Evolutionary conservation across 2,888 invertebrate genomes (phyloP).

Genomic region (Scaptomyza flava): DNA sequence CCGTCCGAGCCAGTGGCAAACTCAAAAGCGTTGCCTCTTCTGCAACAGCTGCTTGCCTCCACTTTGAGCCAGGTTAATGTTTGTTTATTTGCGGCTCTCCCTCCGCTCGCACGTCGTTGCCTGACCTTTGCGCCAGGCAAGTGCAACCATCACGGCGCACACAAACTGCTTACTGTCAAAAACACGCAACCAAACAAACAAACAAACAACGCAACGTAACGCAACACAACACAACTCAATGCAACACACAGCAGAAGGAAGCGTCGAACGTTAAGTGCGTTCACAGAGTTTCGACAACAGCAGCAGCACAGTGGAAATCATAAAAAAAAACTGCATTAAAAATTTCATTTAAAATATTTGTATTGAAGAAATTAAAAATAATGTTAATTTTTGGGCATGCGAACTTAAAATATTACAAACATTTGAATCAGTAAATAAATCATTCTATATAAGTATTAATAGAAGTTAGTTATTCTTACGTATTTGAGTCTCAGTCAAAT

Average conservation of each 20-base stretch:
- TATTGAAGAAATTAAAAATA: background rate
- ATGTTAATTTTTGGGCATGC: no score
- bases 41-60: constrained; percentile 14
- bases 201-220: constrained; percentile 48
- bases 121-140: constrained; percentile 67
- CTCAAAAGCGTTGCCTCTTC: constrained; percentile 59
- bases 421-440: no score
- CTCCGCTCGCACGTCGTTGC: constrained; percentile 35
- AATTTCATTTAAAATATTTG: background rate
- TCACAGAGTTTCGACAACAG: constrained; percentile 3
- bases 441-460: no score
- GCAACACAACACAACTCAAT: constrained; percentile 16
- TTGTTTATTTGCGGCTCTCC: constrained; percentile 70
- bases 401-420: background rate
- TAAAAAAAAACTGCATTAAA: background rate
- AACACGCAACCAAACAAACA: constrained; percentile 65
- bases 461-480: no score
- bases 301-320: constrained; percentile 37
- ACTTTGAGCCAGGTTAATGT: constrained; percentile 57
- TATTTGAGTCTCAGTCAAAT: no score
- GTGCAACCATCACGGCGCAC: constrained; percentile 79
- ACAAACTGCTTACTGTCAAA: constrained; percentile 77
- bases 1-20: constrained; percentile 22
- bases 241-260: constrained; percentile 34
- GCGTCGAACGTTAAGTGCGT: constrained; percentile 33